Evolutionary conservation across 2,888 invertebrate species (phyloP).

Genomic region (Drosophila atripex): DNA sequence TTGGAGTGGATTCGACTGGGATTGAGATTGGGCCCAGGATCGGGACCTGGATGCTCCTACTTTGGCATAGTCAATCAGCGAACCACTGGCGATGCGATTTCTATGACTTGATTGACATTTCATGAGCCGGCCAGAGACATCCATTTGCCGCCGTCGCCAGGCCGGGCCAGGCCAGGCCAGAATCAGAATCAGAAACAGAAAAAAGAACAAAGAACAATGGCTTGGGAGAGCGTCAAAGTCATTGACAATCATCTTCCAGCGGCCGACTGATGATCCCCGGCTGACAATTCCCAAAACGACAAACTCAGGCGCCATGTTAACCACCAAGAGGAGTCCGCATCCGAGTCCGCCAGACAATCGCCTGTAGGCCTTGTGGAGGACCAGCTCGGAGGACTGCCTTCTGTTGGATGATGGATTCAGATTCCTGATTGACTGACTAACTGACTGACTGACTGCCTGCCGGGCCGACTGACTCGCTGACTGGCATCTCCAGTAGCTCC

Average conservation of each 20-base stretch:
- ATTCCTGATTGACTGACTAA: conserved; percentile 54
- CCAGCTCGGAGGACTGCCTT: conserved; percentile 9
- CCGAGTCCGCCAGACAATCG: conserved; percentile 55
- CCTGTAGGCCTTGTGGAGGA: conserved; percentile 20
- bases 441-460: conserved; percentile 1
- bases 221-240: conserved; percentile 57
- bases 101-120: conserved; percentile 82
- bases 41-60: conserved; percentile 34
- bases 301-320: conserved; percentile 84
- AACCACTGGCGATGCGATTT: conserved; percentile 48
- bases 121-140: conserved; percentile 82
- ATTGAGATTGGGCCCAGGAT: conserved; percentile 3
- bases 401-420: conserved; percentile 70
- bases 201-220: conserved; percentile 52
- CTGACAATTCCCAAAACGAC: conserved; percentile 81
- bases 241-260: conserved; percentile 65
- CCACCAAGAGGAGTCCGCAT: conserved; percentile 59
- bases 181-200: no score
- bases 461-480: conserved; percentile 4
- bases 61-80: conserved; percentile 44
- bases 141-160: conserved; percentile 73
- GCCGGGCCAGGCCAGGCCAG: conserved; percentile 20
- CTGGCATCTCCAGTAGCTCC: conserved; percentile 39
- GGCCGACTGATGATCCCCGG: conserved; percentile 62
- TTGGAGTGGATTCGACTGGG: conserved; percentile 50